phyloP scores from a whole-genome alignment of 2,113 vertebrate species.

The Neodontobutis hainanensis region DNA sequence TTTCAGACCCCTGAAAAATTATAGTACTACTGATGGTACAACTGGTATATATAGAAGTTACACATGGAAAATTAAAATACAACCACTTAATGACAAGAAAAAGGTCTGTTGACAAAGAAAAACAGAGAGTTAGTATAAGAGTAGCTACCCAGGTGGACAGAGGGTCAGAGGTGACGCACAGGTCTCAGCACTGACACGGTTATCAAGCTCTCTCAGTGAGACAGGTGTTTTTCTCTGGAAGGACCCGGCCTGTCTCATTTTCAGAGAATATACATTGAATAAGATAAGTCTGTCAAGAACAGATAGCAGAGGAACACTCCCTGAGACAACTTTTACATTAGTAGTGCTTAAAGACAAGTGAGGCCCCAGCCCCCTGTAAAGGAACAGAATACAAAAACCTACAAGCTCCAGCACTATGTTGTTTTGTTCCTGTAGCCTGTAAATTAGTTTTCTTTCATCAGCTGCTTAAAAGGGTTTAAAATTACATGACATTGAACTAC shows the following conservation, averaged over 20 bases:
- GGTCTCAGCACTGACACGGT: slow-evolving; percentile 44
- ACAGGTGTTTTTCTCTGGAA: slow-evolving; percentile 31
- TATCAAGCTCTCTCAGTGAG: slow-evolving; percentile 27
- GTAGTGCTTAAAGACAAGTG: not conserved
- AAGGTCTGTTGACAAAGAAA: not conserved
- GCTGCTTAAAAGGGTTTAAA: no score
- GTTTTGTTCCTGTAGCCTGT: no score
- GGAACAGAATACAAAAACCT: no score
- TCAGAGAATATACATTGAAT: slow-evolving; percentile 47
- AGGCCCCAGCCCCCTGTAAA: no score
- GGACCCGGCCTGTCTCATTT: slow-evolving; percentile 45
- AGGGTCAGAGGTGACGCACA: slow-evolving; percentile 13
- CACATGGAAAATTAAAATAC: no score
- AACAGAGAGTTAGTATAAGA: not conserved
- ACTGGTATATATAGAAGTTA: no score
- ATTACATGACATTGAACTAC: no score
- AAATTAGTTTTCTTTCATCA: no score
- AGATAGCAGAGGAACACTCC: slow-evolving; percentile 38
- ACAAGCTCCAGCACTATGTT: no score
- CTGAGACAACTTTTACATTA: slow-evolving; percentile 26
- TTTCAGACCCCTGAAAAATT: no score
- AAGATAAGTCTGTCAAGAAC: slow-evolving; percentile 28
- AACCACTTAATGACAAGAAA: no score
- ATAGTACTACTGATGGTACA: no score
- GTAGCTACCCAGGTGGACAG: not conserved